Base-by-base conservation (phyloP, 2,113 vertebrate genomes). In the Rhinichthys klamathensis region DNA sequence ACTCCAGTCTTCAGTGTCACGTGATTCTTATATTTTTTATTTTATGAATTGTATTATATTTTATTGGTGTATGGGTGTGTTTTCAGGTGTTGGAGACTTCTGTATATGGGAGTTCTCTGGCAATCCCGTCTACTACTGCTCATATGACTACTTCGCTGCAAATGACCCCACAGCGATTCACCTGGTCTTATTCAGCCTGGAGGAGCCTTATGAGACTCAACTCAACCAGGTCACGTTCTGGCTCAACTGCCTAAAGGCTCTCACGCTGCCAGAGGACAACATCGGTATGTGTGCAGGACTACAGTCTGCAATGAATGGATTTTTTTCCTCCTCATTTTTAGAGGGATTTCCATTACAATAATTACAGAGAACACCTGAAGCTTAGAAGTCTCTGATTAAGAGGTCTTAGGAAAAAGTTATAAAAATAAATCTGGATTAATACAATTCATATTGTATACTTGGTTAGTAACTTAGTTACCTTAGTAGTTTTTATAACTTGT, bases 91-190 rank as follows among this genome's bases (percentile, higher is more conserved):
- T 82, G 98, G 98, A 1, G 98, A 99, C 73, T 99, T 99, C 93
- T 98, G 96, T 35, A 93, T 97, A 72, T 99, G 98, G 98, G 98
- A 99, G 90, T 99, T 99, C 86, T 99, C 98, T 16, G 98, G 98
- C 67, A 99, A 99, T 91, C 97, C 97, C 1, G 97, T 97, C 2
- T 99, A 98, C 89, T 96, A 96, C 92, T 99, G 97, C 93, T 95
- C 96, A 91, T 99, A 99, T 0, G 98, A 99, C 89, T 98, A 98
- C 94, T 99, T 99, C 89, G 97, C 97, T 46, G 96, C 96, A 44
- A 98, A 99, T 49, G 98, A 99, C 80, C 88, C 92, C 87, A 97
- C 96, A 0, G 95, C 97, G 4, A 92, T 99, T 92, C 98, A 99
- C 77, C 32, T 97, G 90, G 95, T 99, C 0, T 93, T 97, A 58